phyloP scores from a whole-genome alignment of 2,888 invertebrate genomes.

The Catocala fraxini region DNA sequence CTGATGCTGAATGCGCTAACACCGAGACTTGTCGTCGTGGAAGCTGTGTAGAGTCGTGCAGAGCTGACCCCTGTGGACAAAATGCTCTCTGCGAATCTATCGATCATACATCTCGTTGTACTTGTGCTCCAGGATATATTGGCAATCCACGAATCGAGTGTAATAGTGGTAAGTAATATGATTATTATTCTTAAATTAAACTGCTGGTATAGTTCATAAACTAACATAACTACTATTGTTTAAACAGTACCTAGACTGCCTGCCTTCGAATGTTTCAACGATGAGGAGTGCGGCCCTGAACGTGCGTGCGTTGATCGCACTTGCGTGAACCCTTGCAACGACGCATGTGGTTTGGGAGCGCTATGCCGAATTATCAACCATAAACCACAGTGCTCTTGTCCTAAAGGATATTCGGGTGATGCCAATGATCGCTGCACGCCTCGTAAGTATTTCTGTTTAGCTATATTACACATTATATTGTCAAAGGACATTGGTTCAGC shows the following conservation, averaged over 20 bases:
- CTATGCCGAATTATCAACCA: constrained; percentile 94
- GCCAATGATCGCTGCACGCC: constrained; percentile 91
- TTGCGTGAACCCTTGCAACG: constrained; percentile 93
- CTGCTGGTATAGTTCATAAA: background rate
- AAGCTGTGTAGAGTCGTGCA: constrained; percentile 93
- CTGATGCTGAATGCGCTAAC: constrained; percentile 92
- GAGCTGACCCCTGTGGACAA: constrained; percentile 92
- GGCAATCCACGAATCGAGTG: constrained; percentile 95
- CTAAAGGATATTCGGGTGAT: constrained; percentile 92
- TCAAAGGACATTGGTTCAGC: too few relatives aligned
- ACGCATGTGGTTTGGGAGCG: constrained; percentile 93
- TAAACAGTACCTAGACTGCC: constrained; percentile 74
- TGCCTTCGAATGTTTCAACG: constrained; percentile 91
- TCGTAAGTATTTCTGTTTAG: constrained; percentile 88
- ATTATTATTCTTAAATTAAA: background rate
- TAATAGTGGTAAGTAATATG: constrained; percentile 79
- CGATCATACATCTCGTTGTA: constrained; percentile 92
- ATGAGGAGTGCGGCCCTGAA: constrained; percentile 92
- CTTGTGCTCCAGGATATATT: constrained; percentile 92
- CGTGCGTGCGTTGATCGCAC: constrained; percentile 92
- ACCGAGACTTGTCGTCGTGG: constrained; percentile 92
- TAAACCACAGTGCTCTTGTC: constrained; percentile 93
- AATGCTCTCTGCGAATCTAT: constrained; percentile 93
- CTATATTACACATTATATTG: background rate
- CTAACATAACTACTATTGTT: background rate